Percentiles rank a stretch among this genome's conserved stretches.
These are phyloP conservation scores for Turnix velox DNA, from an alignment of 2,113 vertebrate genomes.

Conservation along the genomic window DNA sequence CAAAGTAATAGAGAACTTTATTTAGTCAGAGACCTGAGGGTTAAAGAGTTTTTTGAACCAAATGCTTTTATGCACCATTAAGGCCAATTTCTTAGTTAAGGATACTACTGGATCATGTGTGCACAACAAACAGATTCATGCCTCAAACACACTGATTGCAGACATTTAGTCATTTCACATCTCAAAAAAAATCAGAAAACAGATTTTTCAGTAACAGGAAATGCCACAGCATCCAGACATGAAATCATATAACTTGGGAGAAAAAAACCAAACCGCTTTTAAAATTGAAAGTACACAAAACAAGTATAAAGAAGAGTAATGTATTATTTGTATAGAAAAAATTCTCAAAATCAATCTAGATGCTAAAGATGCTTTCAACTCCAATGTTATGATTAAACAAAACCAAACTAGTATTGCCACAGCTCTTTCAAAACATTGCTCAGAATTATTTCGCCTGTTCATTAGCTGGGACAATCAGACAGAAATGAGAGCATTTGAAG, in stretches of 20 bases:
- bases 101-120: background rate
- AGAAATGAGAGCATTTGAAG: background rate
- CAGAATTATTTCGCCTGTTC: background rate
- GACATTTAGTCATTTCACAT: background rate
- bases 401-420: background rate
- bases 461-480: background rate
- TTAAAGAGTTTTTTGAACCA: background rate
- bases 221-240: accelerated
- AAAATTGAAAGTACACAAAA: background rate
- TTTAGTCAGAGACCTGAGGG: background rate
- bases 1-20: background rate
- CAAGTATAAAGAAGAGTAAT: background rate
- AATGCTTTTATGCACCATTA: background rate
- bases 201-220: background rate
- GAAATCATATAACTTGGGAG: background rate
- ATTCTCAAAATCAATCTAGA: background rate
- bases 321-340: background rate
- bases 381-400: background rate
- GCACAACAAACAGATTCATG: accelerated
- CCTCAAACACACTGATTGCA: background rate
- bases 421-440: background rate
- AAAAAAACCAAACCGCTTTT: background rate
- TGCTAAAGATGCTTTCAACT: background rate
- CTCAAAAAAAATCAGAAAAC: background rate
- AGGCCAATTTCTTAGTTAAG: background rate